Percentiles rank a stretch among this genome's conserved stretches.
Evolutionary conservation across 2,113 vertebrate species (phyloP).

Genomic region (Notothenia coriiceps): DNA sequence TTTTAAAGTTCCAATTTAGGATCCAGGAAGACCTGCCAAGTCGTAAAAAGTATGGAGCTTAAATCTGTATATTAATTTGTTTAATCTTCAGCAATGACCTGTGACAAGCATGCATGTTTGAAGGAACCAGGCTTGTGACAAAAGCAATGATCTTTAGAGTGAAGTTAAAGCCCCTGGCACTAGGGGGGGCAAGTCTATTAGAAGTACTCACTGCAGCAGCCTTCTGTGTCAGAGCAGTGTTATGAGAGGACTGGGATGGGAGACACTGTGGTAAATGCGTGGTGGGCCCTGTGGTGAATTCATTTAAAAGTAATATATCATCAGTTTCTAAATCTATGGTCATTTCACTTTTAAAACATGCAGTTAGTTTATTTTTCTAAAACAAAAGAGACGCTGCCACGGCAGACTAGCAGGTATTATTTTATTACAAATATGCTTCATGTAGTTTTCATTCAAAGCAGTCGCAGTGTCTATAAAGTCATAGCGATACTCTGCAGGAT

Average conservation of each 20-base stretch:
- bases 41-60: not conserved
- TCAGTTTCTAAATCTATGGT: slow-evolving; percentile 9
- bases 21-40: not conserved
- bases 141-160: slow-evolving; percentile 1
- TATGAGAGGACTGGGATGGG: not conserved
- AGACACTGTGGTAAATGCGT: slow-evolving; percentile 26
- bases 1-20: slow-evolving; percentile 4
- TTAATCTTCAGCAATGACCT: not conserved
- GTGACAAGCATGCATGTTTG: not conserved
- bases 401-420: slow-evolving; percentile 17
- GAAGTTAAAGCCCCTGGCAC: slow-evolving; percentile 73
- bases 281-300: slow-evolving; percentile 38
- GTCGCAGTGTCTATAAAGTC: slow-evolving; percentile 48
- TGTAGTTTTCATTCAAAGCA: slow-evolving; percentile 35
- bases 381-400: slow-evolving; percentile 13
- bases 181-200: slow-evolving; percentile 85
- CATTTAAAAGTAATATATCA: slow-evolving; percentile 19
- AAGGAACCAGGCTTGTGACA: not conserved
- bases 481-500: slow-evolving; percentile 50
- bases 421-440: slow-evolving; percentile 34
- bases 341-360: slow-evolving; percentile 26
- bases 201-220: slow-evolving; percentile 41
- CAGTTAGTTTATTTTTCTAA: slow-evolving; percentile 33
- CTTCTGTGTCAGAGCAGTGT: not conserved
- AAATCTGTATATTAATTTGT: slow-evolving; percentile 1